phyloP scores from a whole-genome alignment of 2,113 vertebrate species.

The Ptychochromis oligacanthus region DNA sequence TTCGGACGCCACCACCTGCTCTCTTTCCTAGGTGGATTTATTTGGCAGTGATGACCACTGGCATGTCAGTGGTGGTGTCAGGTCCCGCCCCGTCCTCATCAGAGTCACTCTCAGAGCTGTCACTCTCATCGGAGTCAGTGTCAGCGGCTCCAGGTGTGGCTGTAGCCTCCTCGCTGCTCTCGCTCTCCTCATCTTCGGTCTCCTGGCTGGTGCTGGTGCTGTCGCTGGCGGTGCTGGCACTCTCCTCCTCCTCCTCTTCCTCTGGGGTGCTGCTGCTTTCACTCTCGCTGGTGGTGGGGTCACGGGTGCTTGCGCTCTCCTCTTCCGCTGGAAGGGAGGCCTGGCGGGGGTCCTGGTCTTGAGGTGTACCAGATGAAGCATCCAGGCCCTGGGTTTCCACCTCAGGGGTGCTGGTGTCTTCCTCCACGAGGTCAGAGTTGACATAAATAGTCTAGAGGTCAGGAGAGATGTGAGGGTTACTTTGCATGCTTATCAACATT shows the following conservation, averaged over 20 bases:
- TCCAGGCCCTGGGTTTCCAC: slow-evolving; percentile 76
- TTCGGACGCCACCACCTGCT: slow-evolving; percentile 12
- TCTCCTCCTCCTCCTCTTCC: slow-evolving; percentile 65
- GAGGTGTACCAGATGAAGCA: slow-evolving; percentile 36
- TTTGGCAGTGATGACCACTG: slow-evolving; percentile 74
- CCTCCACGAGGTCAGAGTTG: slow-evolving; percentile 69
- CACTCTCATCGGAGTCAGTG: slow-evolving; percentile 68
- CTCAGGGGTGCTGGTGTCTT: slow-evolving; percentile 81
- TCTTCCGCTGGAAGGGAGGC: slow-evolving; percentile 41
- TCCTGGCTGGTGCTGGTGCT: slow-evolving; percentile 73
- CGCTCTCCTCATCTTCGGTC: slow-evolving; percentile 64
- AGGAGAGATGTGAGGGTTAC: neutral
- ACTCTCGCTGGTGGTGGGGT: slow-evolving; percentile 44
- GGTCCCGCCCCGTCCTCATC: slow-evolving; percentile 43
- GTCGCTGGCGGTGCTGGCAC: slow-evolving; percentile 33
- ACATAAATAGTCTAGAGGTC: slow-evolving; percentile 71
- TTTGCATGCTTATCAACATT: neutral
- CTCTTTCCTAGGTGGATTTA: slow-evolving; percentile 45
- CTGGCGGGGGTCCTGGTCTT: slow-evolving; percentile 58
- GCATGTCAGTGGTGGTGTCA: slow-evolving; percentile 52
- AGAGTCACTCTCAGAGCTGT: slow-evolving; percentile 65
- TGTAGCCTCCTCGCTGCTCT: slow-evolving; percentile 80
- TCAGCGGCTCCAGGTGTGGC: slow-evolving; percentile 70
- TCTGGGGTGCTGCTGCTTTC: slow-evolving; percentile 62
- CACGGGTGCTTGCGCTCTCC: slow-evolving; percentile 31